Evolutionary conservation across 2,113 vertebrate species (phyloP).

Genomic region (Chlamydotis undulata): DNA sequence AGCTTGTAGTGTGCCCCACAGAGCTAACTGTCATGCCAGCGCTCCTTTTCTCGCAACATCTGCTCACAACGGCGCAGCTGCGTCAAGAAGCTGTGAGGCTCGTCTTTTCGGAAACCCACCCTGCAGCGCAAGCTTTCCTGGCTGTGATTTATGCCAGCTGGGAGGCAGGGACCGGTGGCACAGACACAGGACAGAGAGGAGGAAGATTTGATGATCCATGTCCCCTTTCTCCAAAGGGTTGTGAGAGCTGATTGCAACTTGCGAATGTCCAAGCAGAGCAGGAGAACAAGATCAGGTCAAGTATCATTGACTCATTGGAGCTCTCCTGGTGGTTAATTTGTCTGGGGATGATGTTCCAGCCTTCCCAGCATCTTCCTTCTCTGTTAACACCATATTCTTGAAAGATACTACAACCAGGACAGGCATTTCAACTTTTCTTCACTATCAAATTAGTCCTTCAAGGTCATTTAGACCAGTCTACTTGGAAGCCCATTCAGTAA

Average conservation of each 20-base stretch:
- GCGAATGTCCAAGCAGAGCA: not conserved
- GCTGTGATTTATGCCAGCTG: not conserved
- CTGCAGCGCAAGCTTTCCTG: not conserved
- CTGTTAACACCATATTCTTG: rapidly evolving
- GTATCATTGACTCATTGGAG: rapidly evolving
- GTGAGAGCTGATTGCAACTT: no score
- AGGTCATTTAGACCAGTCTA: not conserved
- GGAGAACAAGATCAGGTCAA: not conserved
- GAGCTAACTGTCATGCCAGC: not conserved
- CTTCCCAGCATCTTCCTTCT: not conserved
- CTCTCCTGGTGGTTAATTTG: not conserved
- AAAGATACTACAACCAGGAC: not conserved
- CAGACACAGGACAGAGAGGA: not conserved
- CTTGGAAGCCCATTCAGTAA: not conserved
- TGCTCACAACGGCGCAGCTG: not conserved
- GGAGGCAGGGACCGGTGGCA: not conserved
- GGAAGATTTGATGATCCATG: not conserved
- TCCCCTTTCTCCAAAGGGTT: rapidly evolving
- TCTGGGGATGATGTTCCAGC: not conserved
- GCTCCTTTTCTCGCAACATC: not conserved
- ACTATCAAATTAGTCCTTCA: not conserved
- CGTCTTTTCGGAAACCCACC: not conserved
- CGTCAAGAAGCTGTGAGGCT: not conserved
- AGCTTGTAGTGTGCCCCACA: not conserved
- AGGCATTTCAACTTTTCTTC: not conserved